Conservation (phyloP, 1,140 invertebrate species). For the Hyles euphorbiae region DNA sequence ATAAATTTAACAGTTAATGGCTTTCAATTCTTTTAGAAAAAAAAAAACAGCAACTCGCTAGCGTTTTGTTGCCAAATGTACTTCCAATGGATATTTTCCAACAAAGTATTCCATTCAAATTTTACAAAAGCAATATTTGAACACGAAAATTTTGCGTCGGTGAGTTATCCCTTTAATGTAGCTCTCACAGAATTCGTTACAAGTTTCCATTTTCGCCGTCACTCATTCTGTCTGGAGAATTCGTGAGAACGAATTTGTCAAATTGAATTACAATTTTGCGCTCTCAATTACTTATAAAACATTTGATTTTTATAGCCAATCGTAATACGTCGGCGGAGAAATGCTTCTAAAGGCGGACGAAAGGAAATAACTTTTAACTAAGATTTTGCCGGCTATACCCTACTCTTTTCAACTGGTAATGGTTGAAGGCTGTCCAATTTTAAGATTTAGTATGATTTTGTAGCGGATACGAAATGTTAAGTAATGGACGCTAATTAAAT, state of each 20-base stretch:
- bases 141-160: conserved; percentile 23
- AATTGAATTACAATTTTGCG: conserved; percentile 22
- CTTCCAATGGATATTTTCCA: conserved; percentile 26
- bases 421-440: no score
- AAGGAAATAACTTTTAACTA: neutral
- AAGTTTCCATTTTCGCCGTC: conserved; percentile 24
- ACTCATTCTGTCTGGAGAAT: conserved; percentile 19
- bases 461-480: no score
- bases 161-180: conserved; percentile 31
- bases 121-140: conserved; percentile 30
- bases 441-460: no score
- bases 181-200: conserved; percentile 20
- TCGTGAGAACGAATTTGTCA: conserved; percentile 18
- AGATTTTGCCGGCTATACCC: neutral
- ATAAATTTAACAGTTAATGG: no score
- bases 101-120: conserved; percentile 33
- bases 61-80: neutral
- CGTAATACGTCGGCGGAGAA: neutral
- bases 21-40: neutral
- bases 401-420: neutral
- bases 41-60: neutral
- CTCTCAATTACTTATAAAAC: conserved; percentile 7
- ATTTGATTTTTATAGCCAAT: conserved; percentile 1
- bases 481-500: no score
- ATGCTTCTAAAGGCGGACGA: neutral